Base-by-base conservation (phyloP, 2,113 vertebrate species). In the Athene cunicularia region DNA sequence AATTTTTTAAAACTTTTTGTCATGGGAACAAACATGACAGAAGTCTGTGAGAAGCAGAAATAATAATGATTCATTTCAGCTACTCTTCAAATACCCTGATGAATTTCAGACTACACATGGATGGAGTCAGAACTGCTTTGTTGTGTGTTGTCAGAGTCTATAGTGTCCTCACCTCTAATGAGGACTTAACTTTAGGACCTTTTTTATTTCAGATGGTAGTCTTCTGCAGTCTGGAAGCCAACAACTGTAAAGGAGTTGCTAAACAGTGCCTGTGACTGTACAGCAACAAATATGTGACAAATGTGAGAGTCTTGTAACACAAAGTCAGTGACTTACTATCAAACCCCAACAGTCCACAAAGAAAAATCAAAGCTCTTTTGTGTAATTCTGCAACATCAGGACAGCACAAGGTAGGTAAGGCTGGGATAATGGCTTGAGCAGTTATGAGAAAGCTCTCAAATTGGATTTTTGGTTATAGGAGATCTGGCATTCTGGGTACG, bases 41-140 rank as follows among this genome's bases (percentile, higher is more conserved):
- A 86, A 86, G 47, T 76, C 77, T 82, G 70, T 45, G 70, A 86
- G 74, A 80, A 92, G 60, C 45, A 96, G 87, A 88, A 89, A 72
- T 63, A 81, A 88, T 41, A 56, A 49, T 4, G 58, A 91, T 37
- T 18, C 37, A 24, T 88, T 86, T 84, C 79, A 96, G 20, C 45
- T 77, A 17, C 41, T 50, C n/a, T 73, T 70, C 47, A 71, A 86
- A 76, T 70, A 53, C 22, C n/a, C 82, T 24, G 8, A 74, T 50
- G 53, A 83, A 88, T 88, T 63, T 2, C 6, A 76, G 35, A 68
- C 15, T n/a, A 56, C 3, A 6, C 30, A 32, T 24, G 45, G 35
- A 45, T 50, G 71, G 24, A 92, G 58, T 20, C 71, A 66, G 74
- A 77, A 66, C 39, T 90, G 39, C 53, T 45, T 20, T 32, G 50